Conservation (phyloP, 2,797 vertebrate genomes). For the Cynopterus sphinx region DNA sequence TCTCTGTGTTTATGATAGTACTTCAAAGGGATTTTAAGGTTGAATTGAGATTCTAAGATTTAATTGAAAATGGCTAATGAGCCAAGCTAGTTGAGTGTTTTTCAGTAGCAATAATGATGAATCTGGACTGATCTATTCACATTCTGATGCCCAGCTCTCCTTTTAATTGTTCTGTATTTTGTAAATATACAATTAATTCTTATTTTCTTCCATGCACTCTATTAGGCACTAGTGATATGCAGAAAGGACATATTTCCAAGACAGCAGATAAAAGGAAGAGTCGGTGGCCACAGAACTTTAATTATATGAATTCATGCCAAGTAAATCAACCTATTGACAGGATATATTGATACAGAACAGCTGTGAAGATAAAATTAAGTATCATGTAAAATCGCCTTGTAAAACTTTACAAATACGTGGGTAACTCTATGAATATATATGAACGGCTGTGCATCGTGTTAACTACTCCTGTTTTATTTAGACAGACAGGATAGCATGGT, state of each 20-base stretch:
- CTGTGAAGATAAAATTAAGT: conserved; percentile 23
- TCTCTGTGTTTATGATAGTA: not conserved
- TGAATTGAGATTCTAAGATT: conserved; percentile 5
- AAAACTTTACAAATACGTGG: not conserved
- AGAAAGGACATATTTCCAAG: not conserved
- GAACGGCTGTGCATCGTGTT: not conserved
- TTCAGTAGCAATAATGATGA: not conserved
- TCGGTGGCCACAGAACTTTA: not conserved
- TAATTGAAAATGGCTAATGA: not conserved
- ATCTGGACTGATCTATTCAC: not conserved
- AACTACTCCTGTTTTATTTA: not conserved
- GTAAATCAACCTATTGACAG: not conserved
- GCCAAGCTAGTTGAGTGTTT: not conserved
- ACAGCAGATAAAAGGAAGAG: not conserved
- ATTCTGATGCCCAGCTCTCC: not conserved
- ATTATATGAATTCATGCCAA: not conserved
- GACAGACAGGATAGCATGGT: not conserved
- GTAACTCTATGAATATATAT: not conserved
- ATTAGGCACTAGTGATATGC: not conserved
- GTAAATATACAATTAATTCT: not conserved
- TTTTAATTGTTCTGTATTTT: not conserved
- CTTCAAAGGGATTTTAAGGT: not conserved
- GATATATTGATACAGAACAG: not conserved
- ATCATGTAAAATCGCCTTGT: not conserved
- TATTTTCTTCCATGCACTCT: not conserved